phyloP scores from a whole-genome alignment of 2,888 invertebrate genomes.

The Papilio demoleus region DNA sequence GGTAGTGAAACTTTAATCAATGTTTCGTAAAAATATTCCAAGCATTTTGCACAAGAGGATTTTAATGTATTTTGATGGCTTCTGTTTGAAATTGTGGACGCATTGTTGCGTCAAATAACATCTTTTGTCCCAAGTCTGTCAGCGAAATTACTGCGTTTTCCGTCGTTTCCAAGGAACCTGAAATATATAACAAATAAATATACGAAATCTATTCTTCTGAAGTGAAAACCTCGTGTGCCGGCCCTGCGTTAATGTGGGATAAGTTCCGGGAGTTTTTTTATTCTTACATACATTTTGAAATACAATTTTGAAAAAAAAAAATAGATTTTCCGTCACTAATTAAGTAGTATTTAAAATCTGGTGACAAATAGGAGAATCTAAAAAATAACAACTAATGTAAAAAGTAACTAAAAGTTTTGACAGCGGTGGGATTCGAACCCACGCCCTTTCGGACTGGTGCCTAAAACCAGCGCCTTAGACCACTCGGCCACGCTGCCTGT shows the following conservation, averaged over 20 bases:
- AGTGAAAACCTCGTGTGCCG: no score
- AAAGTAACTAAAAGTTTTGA: constrained; percentile 56
- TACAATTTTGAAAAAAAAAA: no score
- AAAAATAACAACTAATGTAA: no score
- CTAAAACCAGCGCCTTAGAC: constrained; percentile 96
- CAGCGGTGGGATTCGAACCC: constrained; percentile 85
- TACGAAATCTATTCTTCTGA: no score
- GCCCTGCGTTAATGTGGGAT: no score
- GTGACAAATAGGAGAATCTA: no score
- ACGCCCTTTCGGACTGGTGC: constrained; percentile 90
- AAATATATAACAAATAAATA: constrained; percentile 53
- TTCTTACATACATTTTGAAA: no score
- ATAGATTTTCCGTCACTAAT: no score
- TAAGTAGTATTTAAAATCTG: no score
- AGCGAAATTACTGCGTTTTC: background rate
- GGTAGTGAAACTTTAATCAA: background rate
- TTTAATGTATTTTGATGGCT: constrained; percentile 75
- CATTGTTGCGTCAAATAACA: constrained; percentile 78
- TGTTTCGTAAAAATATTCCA: constrained; percentile 26
- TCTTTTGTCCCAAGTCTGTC: constrained; percentile 64
- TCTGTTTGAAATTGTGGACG: constrained; percentile 71
- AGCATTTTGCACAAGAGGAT: constrained; percentile 50
- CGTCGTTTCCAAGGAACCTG: background rate
- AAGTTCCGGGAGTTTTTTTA: no score
- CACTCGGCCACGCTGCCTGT: constrained; percentile 92